These are phyloP conservation scores for Anguilla anguilla DNA, from an alignment of 2,797 vertebrate species.

Conservation along the genomic window DNA sequence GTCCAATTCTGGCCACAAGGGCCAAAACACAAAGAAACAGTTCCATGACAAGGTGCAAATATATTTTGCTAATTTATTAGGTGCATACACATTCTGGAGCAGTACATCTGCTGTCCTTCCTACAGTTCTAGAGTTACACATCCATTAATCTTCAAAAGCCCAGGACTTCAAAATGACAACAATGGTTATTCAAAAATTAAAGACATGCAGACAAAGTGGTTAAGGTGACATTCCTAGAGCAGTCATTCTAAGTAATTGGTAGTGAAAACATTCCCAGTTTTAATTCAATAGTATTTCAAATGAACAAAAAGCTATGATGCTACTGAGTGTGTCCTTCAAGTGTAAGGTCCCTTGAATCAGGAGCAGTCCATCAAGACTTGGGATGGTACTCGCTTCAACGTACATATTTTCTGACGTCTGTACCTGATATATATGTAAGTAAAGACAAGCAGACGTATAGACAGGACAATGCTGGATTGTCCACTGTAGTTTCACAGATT, in stretches of 20 bases:
- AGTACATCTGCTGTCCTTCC: not conserved
- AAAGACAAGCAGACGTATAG: not conserved
- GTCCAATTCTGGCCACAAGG: not conserved
- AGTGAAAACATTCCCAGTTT: not conserved
- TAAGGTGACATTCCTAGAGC: not conserved
- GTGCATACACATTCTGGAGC: not conserved
- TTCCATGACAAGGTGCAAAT: not conserved
- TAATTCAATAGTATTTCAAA: not conserved
- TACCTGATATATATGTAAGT: not conserved
- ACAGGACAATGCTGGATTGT: too few species aligned
- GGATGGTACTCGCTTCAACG: not conserved
- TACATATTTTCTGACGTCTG: not conserved
- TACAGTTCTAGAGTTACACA: not conserved
- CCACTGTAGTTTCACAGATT: not conserved
- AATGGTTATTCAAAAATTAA: not conserved
- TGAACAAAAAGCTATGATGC: not conserved
- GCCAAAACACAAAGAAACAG: not conserved
- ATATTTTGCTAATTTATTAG: not conserved
- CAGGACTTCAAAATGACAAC: not conserved
- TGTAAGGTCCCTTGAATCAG: not conserved
- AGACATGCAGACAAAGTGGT: not conserved
- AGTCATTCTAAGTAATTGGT: not conserved
- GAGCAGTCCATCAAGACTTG: not conserved
- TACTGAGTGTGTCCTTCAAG: not conserved
- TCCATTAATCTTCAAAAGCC: not conserved